A percentile compares a stretch with the other conserved stretches of the same genome.
Conservation (phyloP, 2,888 invertebrate species). For the Crossocerus cetratus region DNA sequence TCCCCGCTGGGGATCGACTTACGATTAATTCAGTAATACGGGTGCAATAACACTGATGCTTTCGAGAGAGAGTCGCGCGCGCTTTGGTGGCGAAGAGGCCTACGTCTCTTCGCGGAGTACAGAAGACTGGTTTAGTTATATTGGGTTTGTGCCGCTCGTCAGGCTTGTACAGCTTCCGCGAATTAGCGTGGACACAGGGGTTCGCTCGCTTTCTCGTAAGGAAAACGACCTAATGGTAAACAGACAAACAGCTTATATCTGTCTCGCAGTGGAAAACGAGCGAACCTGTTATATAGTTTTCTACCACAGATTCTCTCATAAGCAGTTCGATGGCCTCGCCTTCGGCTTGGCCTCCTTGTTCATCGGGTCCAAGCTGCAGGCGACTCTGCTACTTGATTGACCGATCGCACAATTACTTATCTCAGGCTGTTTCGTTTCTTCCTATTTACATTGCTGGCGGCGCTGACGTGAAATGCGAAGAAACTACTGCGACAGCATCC, state of each 20-base stretch:
- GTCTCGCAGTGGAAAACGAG: background rate
- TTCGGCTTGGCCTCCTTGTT: background rate
- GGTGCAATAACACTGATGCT: background rate
- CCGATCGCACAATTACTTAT: background rate
- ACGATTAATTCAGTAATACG: constrained; percentile 1
- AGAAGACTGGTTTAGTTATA: constrained; percentile 5
- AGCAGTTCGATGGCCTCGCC: background rate
- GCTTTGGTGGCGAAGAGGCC: background rate
- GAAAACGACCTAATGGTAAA: background rate
- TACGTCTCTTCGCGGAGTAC: background rate
- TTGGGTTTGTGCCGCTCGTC: constrained; percentile 3
- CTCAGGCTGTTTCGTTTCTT: constrained; percentile 1
- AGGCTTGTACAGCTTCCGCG: background rate
- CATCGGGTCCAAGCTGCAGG: background rate
- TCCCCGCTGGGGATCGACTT: background rate
- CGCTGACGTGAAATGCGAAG: background rate
- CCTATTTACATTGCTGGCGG: background rate
- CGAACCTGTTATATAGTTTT: background rate
- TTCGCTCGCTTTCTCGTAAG: background rate
- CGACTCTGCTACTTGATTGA: background rate
- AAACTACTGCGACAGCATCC: background rate
- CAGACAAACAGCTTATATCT: background rate
- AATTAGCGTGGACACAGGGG: background rate
- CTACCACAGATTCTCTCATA: background rate
- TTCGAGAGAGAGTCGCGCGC: background rate